Base-by-base conservation (phyloP, 2,888 invertebrate genomes). In the Boloria euphrosyne region DNA sequence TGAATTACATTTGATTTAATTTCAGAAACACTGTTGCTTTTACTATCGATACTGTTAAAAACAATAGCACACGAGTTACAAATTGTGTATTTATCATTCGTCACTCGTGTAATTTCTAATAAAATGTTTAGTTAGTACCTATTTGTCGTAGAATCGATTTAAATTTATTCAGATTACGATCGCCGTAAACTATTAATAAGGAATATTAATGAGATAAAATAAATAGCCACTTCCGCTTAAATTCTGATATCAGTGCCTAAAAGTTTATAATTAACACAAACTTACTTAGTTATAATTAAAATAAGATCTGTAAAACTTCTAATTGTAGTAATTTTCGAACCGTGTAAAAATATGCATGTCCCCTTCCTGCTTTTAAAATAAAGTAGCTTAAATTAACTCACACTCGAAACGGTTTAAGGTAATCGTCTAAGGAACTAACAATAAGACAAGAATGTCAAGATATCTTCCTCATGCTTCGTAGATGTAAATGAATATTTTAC, bases 361-460 rank as follows among this genome's bases (percentile, higher is more conserved):
- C 83, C 84, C 84, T 86, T 88, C 87, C 86, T 83, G 82, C 75
- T 57, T 85, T 86, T 79, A 87, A 89, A 89, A 88, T 87, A 86
- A 81, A 81, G 79, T 75, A 77, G 83, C 82, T 84, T 84, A 85
- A 86, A 83, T 87, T 85, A 87, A 85, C 84, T 78, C 77, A 76
- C 75, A 81, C 83, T 83, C 81, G 82, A 86, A 88, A 86, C 86
- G 86, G 86, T 76, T 77, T 83, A 84, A 71, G 65, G 66, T 73
- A 74, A 87, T 88, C 84, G 79, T 80, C 81, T 81, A 75, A 81
- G 83, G 82, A 88, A 84, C 83, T 84, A 84, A 87, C 84, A 84
- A 86, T 87, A 87, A 86, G 84, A 80, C 78, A 82, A 81, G 83
- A 84, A 84, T 84, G 82, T 85, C 81, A 81, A 82, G 80, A 83